phyloP scores from a whole-genome alignment of 1,140 invertebrate species.

The Dendrolimus punctatus region DNA sequence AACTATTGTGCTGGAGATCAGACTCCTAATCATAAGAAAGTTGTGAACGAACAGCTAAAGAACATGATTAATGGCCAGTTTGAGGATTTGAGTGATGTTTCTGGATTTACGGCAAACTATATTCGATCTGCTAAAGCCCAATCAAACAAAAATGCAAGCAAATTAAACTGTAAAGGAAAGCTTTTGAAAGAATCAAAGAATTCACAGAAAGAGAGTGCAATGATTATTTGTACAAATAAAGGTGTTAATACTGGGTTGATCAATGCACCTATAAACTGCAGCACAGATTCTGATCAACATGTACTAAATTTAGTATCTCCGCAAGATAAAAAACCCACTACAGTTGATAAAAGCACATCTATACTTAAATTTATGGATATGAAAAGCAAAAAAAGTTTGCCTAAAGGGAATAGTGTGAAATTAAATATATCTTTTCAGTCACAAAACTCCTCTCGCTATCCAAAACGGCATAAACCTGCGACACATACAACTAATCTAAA shows the following conservation, averaged over 20 bases:
- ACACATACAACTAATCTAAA: constrained; percentile 16
- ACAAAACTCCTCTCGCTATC: constrained; percentile 45
- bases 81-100: constrained; percentile 63
- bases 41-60: constrained; percentile 18
- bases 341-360: constrained; percentile 41
- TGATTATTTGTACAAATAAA: constrained; percentile 49
- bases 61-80: constrained; percentile 41
- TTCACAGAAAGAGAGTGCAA: constrained; percentile 24
- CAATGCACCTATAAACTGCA: constrained; percentile 32
- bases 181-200: constrained; percentile 35
- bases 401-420: constrained; percentile 17
- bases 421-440: constrained; percentile 44
- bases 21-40: constrained; percentile 19
- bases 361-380: constrained; percentile 43
- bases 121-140: constrained; percentile 57
- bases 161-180: constrained; percentile 35
- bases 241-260: constrained; percentile 33
- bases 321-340: constrained; percentile 29
- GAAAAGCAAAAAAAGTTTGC: constrained; percentile 20
- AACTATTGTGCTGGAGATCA: constrained; percentile 16
- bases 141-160: constrained; percentile 39
- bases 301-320: constrained; percentile 46
- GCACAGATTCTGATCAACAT: constrained; percentile 55
- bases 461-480: constrained; percentile 33
- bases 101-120: constrained; percentile 62